These are phyloP conservation scores for Theodoxus fluviatilis DNA, from an alignment of 2,888 invertebrate species.

Conservation along the genomic window DNA sequence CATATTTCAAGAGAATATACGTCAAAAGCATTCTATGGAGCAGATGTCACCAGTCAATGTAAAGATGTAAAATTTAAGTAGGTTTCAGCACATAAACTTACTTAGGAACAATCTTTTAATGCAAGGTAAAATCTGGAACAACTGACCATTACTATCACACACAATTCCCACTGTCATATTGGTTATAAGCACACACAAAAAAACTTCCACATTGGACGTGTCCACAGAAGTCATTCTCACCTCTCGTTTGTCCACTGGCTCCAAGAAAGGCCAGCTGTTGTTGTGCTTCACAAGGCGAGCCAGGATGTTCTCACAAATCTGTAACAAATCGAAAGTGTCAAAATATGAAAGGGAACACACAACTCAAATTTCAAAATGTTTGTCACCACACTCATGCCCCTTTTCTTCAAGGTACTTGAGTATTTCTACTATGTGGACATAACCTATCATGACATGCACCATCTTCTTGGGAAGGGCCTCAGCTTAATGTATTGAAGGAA, in stretches of 20 bases:
- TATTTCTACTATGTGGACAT: no score
- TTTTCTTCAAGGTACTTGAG: no score
- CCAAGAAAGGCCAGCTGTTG: constrained; percentile 93
- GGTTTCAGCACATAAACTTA: no score
- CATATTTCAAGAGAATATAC: not conserved
- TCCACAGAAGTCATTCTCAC: constrained; percentile 36
- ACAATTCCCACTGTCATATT: not conserved
- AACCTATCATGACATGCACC: no score
- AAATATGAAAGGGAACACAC: not conserved
- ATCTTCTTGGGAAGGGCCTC: no score
- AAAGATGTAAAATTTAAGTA: not conserved
- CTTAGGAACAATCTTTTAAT: no score
- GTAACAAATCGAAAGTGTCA: constrained; percentile 27
- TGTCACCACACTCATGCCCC: not conserved
- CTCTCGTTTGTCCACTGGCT: constrained; percentile 90
- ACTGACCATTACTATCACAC: no score
- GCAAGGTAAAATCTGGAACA: no score
- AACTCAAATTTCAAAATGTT: not conserved
- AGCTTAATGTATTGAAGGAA: no score
- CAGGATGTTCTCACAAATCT: constrained; percentile 67
- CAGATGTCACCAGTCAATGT: not conserved
- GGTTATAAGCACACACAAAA: not conserved
- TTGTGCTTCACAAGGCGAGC: constrained; percentile 90
- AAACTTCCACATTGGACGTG: not conserved
- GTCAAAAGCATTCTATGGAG: not conserved